A percentile compares a stretch with the other conserved stretches of the same genome.
Conservation (phyloP, 2,113 vertebrate genomes). For the Rousettus leschenaultii region DNA sequence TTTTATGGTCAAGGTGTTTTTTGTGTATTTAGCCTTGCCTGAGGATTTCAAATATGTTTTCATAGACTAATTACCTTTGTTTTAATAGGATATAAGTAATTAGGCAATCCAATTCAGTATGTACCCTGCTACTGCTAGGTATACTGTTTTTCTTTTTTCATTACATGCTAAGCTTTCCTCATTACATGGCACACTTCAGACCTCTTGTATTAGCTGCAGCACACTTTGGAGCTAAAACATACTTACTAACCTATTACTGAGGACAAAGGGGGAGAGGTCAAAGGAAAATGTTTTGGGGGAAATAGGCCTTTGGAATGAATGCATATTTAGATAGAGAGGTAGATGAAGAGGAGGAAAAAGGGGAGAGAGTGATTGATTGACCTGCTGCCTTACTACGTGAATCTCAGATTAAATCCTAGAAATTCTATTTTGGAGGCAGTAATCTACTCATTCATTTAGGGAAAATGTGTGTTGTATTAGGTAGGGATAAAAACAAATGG, state of each 20-base stretch:
- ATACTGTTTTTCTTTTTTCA: neutral
- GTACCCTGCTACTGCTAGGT: neutral
- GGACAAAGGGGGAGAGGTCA: neutral
- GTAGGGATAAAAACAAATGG: neutral
- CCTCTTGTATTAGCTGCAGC: neutral
- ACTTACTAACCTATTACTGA: neutral
- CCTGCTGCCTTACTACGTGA: neutral
- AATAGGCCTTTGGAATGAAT: neutral
- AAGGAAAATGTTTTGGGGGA: neutral
- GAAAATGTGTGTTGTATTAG: neutral
- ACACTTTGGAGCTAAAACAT: neutral
- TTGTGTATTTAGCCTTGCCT: neutral
- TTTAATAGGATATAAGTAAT: neutral
- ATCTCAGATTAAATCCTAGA: constrained; percentile 6
- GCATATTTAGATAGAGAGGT: neutral
- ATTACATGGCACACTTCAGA: neutral
- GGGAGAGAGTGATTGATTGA: neutral
- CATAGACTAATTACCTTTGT: neutral
- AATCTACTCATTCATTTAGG: neutral
- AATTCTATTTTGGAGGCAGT: neutral
- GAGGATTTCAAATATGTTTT: neutral
- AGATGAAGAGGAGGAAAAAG: neutral
- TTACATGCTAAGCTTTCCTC: constrained; percentile 3
- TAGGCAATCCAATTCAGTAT: neutral
- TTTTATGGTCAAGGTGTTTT: neutral